Conservation (phyloP, 35 echinoderm and acorn worm species). For the Ophiothrix spiculata region DNA sequence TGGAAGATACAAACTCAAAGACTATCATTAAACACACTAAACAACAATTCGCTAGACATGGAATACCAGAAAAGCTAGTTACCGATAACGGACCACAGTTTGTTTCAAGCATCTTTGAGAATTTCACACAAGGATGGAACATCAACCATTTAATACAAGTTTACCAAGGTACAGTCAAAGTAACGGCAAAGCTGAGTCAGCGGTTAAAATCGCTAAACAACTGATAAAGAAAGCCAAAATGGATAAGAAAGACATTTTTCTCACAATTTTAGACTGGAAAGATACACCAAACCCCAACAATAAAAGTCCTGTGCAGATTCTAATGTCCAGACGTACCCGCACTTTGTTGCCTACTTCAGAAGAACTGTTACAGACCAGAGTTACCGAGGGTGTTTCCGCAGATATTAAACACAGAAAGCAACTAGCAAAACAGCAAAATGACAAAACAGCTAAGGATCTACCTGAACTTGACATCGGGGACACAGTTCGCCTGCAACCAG, state of each 20-base stretch:
- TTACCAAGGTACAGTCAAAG: no score
- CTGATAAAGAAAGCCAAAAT: slow-evolving; percentile 58
- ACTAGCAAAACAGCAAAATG: slow-evolving; percentile 68
- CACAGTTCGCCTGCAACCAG: no score
- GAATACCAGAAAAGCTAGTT: slow-evolving; percentile 48
- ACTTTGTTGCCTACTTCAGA: slow-evolving; percentile 55
- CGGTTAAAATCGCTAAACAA: no score
- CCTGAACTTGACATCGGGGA: no score
- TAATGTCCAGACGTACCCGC: slow-evolving; percentile 60
- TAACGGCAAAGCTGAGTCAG: no score
- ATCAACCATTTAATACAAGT: neutral
- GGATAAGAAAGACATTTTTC: slow-evolving; percentile 35
- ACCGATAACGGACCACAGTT: slow-evolving; percentile 72
- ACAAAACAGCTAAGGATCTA: slow-evolving; percentile 57
- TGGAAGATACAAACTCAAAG: slow-evolving; percentile 28
- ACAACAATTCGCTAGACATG: slow-evolving; percentile 35
- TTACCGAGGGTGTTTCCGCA: slow-evolving; percentile 29
- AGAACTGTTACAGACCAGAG: slow-evolving; percentile 44
- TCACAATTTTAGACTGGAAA: slow-evolving; percentile 68
- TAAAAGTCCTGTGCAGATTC: slow-evolving; percentile 64
- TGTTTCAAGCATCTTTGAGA: no score
- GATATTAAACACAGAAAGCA: no score
- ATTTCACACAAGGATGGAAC: no score
- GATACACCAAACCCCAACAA: slow-evolving; percentile 53
- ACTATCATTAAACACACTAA: neutral